Conservation (phyloP, 2,113 vertebrate genomes). For the Struthio camelus region DNA sequence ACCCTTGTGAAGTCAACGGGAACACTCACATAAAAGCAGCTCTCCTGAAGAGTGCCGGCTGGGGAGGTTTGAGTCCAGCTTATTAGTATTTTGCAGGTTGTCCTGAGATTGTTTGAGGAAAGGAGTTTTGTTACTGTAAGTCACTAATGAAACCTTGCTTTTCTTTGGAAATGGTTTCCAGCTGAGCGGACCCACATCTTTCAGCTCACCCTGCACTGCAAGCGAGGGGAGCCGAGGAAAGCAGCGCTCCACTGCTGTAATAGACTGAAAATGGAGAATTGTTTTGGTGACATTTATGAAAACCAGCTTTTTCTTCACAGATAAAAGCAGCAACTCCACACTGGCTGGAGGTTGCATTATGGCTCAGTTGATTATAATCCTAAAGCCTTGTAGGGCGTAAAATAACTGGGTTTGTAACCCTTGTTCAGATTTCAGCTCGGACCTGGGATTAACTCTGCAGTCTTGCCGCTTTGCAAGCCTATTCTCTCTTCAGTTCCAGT, state of each 20-base stretch:
- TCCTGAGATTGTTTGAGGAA: not conserved
- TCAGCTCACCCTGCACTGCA: not conserved
- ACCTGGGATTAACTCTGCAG: slow-evolving; percentile 19
- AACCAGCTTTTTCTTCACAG: not conserved
- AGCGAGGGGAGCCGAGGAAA: not conserved
- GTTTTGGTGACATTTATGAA: not conserved
- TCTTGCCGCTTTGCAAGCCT: slow-evolving; percentile 22
- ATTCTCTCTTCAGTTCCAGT: not conserved
- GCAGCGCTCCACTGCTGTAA: not conserved
- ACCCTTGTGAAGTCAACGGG: not conserved
- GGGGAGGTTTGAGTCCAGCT: not conserved
- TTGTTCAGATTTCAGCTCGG: not conserved
- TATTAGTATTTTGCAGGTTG: not conserved
- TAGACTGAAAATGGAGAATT: not conserved
- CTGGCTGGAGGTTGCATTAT: not conserved
- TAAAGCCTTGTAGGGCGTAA: not conserved
- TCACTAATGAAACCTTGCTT: not conserved
- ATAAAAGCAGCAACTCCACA: not conserved
- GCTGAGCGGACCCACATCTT: fast-evolving
- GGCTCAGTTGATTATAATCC: not conserved
- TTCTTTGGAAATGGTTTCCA: not conserved
- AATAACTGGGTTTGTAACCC: not conserved
- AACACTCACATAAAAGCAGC: not conserved
- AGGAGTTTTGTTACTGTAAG: not conserved
- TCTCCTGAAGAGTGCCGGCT: not conserved